A percentile compares a stretch with the other conserved stretches of the same genome.
These are phyloP conservation scores for Danio tinwini DNA, from an alignment of 2,797 vertebrate species.

Conservation along the genomic window DNA sequence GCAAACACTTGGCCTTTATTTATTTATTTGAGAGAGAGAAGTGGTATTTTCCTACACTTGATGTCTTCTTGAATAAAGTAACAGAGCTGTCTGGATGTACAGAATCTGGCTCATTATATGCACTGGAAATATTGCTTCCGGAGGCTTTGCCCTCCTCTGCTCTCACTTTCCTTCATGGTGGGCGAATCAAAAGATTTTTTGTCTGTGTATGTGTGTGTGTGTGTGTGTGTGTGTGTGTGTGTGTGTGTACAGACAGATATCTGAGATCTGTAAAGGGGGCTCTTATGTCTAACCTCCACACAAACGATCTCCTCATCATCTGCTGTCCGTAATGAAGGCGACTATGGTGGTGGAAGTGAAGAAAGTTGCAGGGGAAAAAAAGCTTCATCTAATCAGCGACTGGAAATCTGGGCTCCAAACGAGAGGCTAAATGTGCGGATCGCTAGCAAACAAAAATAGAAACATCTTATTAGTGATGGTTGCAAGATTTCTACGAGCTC, in stretches of 20 bases:
- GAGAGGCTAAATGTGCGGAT: conserved; percentile 5
- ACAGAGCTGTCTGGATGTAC: conserved; percentile 14
- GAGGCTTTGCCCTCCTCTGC: conserved; percentile 10
- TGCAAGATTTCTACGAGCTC: background rate
- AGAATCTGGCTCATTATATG: conserved; percentile 36
- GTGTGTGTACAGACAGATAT: background rate
- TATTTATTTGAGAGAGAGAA: background rate
- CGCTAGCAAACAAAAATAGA: background rate
- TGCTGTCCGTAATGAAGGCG: conserved; percentile 37
- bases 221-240: too few species aligned
- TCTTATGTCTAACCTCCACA: background rate
- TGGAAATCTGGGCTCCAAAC: conserved; percentile 16
- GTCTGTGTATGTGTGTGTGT: too few species aligned
- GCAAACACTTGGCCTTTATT: background rate
- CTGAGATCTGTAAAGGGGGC: conserved; percentile 1
- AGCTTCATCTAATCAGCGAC: conserved; percentile 12
- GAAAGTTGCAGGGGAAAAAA: conserved; percentile 11
- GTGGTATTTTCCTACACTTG: conserved; percentile 1
- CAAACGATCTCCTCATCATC: conserved; percentile 15
- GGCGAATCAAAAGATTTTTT: conserved; percentile 1
- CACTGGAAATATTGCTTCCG: conserved; percentile 25
- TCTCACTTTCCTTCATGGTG: conserved; percentile 13
- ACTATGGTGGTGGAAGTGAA: background rate
- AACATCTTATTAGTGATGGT: background rate
- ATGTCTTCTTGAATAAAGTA: conserved; percentile 51